Evolutionary conservation across 2,113 vertebrate genomes (phyloP), one percentile per base, ranked within the genome.

Genomic region (Sigmodon hispidus): DNA sequence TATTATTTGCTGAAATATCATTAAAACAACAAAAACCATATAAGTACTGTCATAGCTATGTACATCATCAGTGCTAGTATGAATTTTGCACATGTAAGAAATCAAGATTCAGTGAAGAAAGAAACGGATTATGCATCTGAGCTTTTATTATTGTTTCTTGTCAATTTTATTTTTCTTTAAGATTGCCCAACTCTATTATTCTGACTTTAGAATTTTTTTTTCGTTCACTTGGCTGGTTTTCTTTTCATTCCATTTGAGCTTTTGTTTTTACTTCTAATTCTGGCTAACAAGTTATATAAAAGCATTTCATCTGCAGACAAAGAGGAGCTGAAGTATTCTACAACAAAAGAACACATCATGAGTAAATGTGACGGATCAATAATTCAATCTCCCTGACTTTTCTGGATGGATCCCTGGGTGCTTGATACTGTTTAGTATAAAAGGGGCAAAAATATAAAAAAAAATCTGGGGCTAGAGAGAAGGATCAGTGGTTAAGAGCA

Each of bases 261-360:
- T 94, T 59, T 75, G 36, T 81, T 93, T 88, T 76, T 89, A 93
- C n/a, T 87, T 83, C 55, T 92, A 92, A 81, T 92, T 93, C 57
- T 89, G 16, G 63, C 57, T 70, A 72, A 80, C 5, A 50, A 7
- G 19, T 29, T 48, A 15, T 24, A 72, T 70, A 59, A 61, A 13
- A 36, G 5, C 31, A 91, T 81, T 91, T 75, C 52, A 43, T 86
- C 24, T 75, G 4, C 11, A 93, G 43, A 45, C 5, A 89, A 86
- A 48, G 17, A 73, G 8, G 12, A 0, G 45, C 22, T 89, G 87
- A 91, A 94, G 72, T n/a, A 90, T 50, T 80, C 43, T 48, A 3
- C 40, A 94, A 9, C 48, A 72, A 79, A 96, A 65, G 5, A 81
- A 63, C 34, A 84, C 11, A 48, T 73, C 10, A 13, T 36, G 85